A percentile compares a stretch with the other conserved stretches of the same genome.
Conservation (phyloP, 2,797 vertebrate species). For the Lerista edwardsae region DNA sequence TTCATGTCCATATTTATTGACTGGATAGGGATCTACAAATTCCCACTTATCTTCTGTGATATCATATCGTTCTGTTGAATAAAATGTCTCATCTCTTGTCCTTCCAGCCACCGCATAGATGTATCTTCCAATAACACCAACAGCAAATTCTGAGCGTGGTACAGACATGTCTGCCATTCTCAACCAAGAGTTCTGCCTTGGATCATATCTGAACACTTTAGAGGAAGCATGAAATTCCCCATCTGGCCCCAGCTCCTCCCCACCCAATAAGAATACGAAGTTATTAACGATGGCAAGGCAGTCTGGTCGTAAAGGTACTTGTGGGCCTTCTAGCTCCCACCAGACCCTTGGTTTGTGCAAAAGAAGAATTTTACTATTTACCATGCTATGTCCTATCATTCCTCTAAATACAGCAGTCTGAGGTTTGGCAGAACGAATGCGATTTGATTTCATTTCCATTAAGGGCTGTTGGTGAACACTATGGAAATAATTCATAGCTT, state of each 20-base stretch:
- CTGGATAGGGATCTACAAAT: conserved; percentile 97
- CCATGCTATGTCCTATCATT: conserved; percentile 99
- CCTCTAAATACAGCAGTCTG: conserved; percentile 98
- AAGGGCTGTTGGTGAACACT: conserved; percentile 95
- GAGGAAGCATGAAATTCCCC: conserved; percentile 98
- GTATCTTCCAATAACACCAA: conserved; percentile 95
- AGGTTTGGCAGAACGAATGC: conserved; percentile 93
- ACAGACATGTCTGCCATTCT: conserved; percentile 99
- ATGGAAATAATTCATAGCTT: conserved; percentile 96
- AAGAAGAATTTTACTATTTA: conserved; percentile 98
- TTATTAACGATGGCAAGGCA: conserved; percentile 98
- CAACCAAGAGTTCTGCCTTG: conserved; percentile 96
- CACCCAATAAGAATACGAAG: conserved; percentile 95
- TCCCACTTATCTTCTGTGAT: conserved; percentile 98
- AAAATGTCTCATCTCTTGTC: conserved; percentile 97
- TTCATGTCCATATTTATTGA: conserved; percentile 98
- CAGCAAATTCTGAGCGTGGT: conserved; percentile 96
- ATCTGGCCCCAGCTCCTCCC: conserved; percentile 96
- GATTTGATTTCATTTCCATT: conserved; percentile 93
- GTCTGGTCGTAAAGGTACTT: conserved; percentile 95
- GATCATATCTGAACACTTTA: conserved; percentile 98
- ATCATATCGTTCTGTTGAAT: conserved; percentile 96
- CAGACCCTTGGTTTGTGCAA: conserved; percentile 97
- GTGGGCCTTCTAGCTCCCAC: conserved; percentile 98
- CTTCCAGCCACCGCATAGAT: conserved; percentile 97